Evolutionary conservation across 1,140 invertebrate species (phyloP).

Genomic region (Streblospio benedicti): DNA sequence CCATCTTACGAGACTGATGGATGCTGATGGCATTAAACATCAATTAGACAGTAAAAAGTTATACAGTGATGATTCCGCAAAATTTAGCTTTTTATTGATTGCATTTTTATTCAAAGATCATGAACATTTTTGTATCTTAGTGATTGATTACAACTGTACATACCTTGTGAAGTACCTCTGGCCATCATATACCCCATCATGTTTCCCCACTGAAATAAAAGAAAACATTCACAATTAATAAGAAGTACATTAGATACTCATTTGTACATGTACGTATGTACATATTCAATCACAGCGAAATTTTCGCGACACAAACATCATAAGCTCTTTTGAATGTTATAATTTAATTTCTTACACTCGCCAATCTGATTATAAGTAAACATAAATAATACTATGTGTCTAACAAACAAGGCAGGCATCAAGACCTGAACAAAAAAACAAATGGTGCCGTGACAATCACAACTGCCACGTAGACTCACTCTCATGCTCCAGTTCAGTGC

Average conservation of each 20-base stretch:
- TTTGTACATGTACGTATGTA: not conserved
- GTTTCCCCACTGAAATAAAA: slow-evolving; percentile 41
- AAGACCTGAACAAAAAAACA: not conserved
- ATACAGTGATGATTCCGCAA: not conserved
- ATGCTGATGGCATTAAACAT: not conserved
- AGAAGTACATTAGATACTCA: not conserved
- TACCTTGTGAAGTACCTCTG: slow-evolving; percentile 45
- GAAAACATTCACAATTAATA: not conserved
- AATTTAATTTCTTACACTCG: not conserved
- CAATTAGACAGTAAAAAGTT: not conserved
- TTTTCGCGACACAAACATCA: not conserved
- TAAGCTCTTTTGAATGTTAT: not conserved
- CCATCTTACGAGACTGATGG: not conserved
- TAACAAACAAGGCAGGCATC: not conserved
- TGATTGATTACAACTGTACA: too few relatives aligned
- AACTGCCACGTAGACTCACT: slow-evolving; percentile 21
- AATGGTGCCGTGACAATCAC: not conserved
- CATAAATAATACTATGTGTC: not conserved
- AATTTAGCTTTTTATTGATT: not conserved
- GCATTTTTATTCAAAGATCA: not conserved
- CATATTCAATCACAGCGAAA: not conserved
- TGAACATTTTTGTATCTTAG: not conserved
- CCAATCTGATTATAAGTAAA: not conserved
- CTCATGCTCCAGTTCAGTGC: slow-evolving; percentile 45
- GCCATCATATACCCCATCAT: slow-evolving; percentile 45